Base-by-base conservation (phyloP, 2,113 vertebrate genomes). In the Corythoichthys haematopterus region DNA sequence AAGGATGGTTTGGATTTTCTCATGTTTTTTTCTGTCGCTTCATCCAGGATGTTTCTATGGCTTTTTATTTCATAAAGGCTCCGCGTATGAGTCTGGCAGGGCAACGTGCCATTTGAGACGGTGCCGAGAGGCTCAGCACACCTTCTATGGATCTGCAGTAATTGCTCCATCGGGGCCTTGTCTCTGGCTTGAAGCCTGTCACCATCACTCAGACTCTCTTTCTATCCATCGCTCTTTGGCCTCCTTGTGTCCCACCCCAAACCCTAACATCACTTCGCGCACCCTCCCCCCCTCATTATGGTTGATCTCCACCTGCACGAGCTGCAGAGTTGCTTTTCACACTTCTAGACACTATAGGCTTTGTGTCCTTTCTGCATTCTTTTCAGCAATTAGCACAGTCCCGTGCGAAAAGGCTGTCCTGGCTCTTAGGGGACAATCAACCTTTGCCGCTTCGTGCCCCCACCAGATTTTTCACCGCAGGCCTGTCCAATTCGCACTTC, bases 151-250 rank as follows among this genome's bases (percentile, higher is more conserved):
- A 81, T 85, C 84, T 81, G 65, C 73, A 72, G 67, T 90, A 88
- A 91, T 90, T 89, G 86, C 87, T 87, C 88, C 87, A 84, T 75
- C 79, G 85, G 87, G 87, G 83, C 81, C 70, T 70, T 72, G 77
- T 83, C 78, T 80, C 82, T 88, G 82, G 81, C 84, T 77, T 66
- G 10, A 69, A 80, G 78, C 78, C 84, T 6, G 37, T 82, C 76
- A 70, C 76, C 75, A 76, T 86, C 82, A 81, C 76, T 78, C 80
- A 79, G 69, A 72, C 70, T 74, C 68, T 66, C 68, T 50, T 63
- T 66, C 60, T 62, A 46, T 70, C 38, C 47, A 37, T 66, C 13
- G 38, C 69, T 71, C 78, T 74, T 79, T 81, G 73, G 72, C 72
- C 71, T 69, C 59, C 50, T 57, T 56, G 63, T 36, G 64, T 51